Base-by-base conservation (phyloP, 2,113 vertebrate species). In the Mustela lutreola region DNA sequence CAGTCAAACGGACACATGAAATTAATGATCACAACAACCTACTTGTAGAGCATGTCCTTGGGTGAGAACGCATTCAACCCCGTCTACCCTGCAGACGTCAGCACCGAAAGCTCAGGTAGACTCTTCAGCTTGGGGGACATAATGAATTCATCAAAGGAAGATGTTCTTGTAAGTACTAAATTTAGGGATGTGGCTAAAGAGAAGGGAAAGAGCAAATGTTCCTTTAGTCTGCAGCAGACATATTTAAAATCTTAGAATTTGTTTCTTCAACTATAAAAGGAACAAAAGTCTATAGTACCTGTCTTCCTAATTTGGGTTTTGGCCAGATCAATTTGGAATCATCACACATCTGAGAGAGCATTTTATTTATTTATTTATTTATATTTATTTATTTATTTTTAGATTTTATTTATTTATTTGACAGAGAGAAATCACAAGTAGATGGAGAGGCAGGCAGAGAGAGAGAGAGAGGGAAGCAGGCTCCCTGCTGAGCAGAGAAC, bases 61-160 rank as follows among this genome's bases (percentile, higher is more conserved):
- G 42, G 45, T 16, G 82, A 73, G 33, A 42, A 14, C 28, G 11
- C 28, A 12, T 7, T 36, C 45, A 53, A 7, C 24, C 4, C 19
- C 22, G 24, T 11, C 48, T 56, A 53, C 24, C 22, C 28, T 42
- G 2, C 15, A 73, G 22, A 88, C 11, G 0, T 70, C 1, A 53
- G 12, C 82, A 5, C 0, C 11, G 26, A 5, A 16, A 19, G 21
- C 58, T 22, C 14, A 45, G 19, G 76, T 4, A 5, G 21, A 21
- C 50, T 75, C 11, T 33, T 60, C 33, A 84, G 16, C 15, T 42
- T 4, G 1, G 39, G 36, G 14, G 26, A 48, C 4, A 4, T 7
- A 42, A 70, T 62, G 19, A 26, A 18, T 33, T 53, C 71, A 33
- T 50, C 63, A 24, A 76, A 36, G 39, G 80, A 56, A 76, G 42